A percentile compares a stretch with the other conserved stretches of the same genome.
Evolutionary conservation across 2,113 vertebrate genomes (phyloP).

Genomic region (Hucho hucho): DNA sequence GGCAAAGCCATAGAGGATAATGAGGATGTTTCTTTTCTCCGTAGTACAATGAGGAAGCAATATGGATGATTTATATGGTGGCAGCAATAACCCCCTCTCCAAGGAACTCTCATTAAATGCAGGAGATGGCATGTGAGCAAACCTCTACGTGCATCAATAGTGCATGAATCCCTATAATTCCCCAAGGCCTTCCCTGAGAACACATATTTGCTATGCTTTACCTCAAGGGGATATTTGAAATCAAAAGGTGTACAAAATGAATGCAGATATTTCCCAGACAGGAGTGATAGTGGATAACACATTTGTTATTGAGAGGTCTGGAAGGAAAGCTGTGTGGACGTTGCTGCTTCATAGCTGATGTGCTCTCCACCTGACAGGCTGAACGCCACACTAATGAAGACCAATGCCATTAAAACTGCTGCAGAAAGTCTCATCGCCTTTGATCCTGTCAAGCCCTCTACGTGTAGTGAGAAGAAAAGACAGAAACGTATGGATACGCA

Average conservation of each 20-base stretch:
- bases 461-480: neutral
- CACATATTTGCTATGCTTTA: constrained; percentile 29
- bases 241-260: constrained; percentile 38
- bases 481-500: constrained; percentile 1
- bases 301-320: constrained; percentile 28
- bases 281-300: constrained; percentile 17
- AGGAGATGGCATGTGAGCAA: constrained; percentile 46
- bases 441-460: constrained; percentile 38
- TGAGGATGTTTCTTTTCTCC: constrained; percentile 54
- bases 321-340: constrained; percentile 7
- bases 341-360: constrained; percentile 38
- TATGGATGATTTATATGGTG: constrained; percentile 63
- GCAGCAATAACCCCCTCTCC: constrained; percentile 52
- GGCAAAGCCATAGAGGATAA: constrained; percentile 60
- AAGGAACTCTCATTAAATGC: constrained; percentile 69
- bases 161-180: constrained; percentile 51
- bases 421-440: constrained; percentile 19
- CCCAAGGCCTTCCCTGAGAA: constrained; percentile 27
- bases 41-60: constrained; percentile 49
- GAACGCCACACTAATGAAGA: constrained; percentile 54
- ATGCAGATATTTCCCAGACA: constrained; percentile 21
- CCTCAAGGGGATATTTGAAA: constrained; percentile 44
- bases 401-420: constrained; percentile 43
- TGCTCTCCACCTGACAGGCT: constrained; percentile 38
- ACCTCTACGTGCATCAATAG: constrained; percentile 57